These are phyloP conservation scores for Poecilobothrus nobilitatus DNA, from an alignment of 2,888 invertebrate species.

Conservation along the genomic window DNA sequence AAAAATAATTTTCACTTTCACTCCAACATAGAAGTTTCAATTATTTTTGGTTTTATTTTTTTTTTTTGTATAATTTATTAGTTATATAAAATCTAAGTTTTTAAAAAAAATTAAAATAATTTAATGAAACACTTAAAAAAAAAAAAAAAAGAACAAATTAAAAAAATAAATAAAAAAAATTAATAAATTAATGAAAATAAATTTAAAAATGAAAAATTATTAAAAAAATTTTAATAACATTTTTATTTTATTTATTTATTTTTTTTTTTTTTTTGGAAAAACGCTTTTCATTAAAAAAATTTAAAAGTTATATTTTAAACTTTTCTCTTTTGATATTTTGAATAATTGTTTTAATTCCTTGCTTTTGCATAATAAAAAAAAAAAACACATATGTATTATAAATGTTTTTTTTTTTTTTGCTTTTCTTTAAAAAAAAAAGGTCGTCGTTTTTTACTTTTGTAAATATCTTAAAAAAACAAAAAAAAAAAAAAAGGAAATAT, in stretches of 20 bases:
- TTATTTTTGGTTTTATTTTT: not conserved
- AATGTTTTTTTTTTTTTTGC: slow-evolving; percentile 17
- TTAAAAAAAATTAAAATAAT: slow-evolving; percentile 2
- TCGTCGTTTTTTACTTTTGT: not conserved
- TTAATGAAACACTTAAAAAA: no score
- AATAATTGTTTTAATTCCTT: slow-evolving; percentile 28
- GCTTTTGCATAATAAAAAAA: slow-evolving; percentile 10
- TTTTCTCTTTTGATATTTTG: slow-evolving; percentile 18
- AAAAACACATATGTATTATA: no score
- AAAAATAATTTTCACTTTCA: not conserved
- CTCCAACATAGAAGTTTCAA: not conserved
- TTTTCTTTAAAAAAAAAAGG: slow-evolving; percentile 7
- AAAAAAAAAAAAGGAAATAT: slow-evolving; percentile 11
- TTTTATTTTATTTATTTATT: not conserved
- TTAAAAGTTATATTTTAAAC: not conserved
- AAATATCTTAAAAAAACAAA: not conserved
- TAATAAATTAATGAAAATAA: no score
- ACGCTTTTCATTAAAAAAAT: not conserved
- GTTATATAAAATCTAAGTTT: no score
- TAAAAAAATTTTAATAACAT: not conserved
- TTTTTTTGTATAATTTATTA: no score
- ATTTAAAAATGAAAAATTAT: no score
- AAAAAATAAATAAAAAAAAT: no score
- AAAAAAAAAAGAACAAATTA: no score
- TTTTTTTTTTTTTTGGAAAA: not conserved